Conservation (phyloP, 1,140 invertebrate genomes). For the Apis laboriosa region DNA sequence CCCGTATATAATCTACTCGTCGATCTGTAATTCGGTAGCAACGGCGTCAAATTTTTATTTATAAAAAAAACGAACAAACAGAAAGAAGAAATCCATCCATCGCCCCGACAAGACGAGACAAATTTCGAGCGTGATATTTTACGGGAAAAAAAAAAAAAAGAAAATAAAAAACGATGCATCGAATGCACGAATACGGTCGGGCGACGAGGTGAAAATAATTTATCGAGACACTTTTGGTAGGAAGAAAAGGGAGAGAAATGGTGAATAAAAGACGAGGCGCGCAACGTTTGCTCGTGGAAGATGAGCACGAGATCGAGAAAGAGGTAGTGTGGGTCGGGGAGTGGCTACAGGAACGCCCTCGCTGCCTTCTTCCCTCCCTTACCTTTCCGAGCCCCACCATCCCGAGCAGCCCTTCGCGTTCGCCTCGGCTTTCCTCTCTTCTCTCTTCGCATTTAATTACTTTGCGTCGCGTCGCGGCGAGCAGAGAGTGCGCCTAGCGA, state of each 20-base stretch:
- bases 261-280: no score
- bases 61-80: no score
- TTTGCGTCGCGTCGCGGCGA: constrained; percentile 59
- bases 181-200: no score
- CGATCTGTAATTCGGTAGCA: constrained; percentile 10
- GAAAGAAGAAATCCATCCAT: no score
- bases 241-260: no score
- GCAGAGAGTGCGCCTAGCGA: constrained; percentile 51
- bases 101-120: no score
- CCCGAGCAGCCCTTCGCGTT: constrained; percentile 60
- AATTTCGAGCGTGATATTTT: background rate
- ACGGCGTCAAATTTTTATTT: background rate
- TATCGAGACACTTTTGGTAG: background rate
- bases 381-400: constrained; percentile 42
- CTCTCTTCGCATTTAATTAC: constrained; percentile 72
- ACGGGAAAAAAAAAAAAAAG: no score
- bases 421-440: constrained; percentile 47
- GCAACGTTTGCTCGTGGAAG: no score
- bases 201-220: background rate
- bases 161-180: background rate
- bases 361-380: constrained; percentile 64
- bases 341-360: constrained; percentile 78
- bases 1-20: constrained; percentile 24
- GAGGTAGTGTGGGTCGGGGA: constrained; percentile 56
- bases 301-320: no score